Conservation (phyloP, 2,113 vertebrate genomes). For the Tylochromis polylepis region DNA sequence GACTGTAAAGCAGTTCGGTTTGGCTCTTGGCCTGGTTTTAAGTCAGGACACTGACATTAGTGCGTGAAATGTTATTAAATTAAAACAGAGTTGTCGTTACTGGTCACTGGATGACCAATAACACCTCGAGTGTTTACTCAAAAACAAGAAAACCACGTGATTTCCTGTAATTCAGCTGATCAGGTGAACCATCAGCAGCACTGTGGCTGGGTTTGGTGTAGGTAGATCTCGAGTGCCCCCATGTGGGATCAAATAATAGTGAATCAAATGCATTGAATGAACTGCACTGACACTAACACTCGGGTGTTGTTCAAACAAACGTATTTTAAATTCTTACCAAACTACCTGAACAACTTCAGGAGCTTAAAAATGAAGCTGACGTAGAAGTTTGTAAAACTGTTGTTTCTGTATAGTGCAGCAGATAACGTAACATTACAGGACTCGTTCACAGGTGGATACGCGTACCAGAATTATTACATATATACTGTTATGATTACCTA, state of each 20-base stretch:
- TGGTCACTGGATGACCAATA: accelerated
- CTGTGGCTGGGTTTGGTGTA: neutral
- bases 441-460: accelerated
- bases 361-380: neutral
- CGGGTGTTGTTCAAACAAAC: neutral
- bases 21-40: neutral
- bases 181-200: neutral
- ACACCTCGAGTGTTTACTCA: neutral
- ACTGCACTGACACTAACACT: neutral
- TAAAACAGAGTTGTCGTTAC: neutral
- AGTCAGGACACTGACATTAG: neutral
- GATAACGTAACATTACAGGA: neutral
- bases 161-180: constrained; percentile 18
- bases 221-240: constrained; percentile 11
- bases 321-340: neutral
- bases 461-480: neutral
- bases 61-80: neutral
- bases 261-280: neutral
- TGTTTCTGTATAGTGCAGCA: neutral
- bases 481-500: accelerated
- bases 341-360: neutral
- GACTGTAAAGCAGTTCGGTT: neutral
- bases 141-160: neutral
- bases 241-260: neutral
- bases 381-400: accelerated